These are phyloP conservation scores for Ganaspis brasiliensis DNA, from an alignment of 2,888 invertebrate genomes.

Conservation along the genomic window DNA sequence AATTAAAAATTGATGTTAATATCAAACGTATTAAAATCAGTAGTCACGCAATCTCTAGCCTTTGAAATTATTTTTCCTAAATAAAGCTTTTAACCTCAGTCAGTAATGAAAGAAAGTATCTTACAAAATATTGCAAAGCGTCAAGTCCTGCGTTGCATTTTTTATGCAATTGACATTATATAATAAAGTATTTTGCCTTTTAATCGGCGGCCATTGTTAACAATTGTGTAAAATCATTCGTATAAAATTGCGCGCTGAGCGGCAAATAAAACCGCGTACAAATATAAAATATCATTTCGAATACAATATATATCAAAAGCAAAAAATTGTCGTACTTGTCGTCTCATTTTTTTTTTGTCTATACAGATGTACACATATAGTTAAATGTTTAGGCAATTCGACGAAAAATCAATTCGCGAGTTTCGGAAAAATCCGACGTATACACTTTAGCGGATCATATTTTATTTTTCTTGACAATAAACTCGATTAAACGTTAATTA, in stretches of 20 bases:
- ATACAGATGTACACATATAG: constrained; percentile 68
- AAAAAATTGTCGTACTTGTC: constrained; percentile 68
- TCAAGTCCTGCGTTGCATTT: constrained; percentile 5
- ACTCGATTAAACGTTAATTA: neutral
- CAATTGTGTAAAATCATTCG: constrained; percentile 60
- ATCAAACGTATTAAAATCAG: neutral
- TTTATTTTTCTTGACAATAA: neutral
- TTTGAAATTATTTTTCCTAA: neutral
- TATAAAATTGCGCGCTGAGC: constrained; percentile 65
- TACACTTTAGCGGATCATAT: constrained; percentile 32
- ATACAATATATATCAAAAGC: constrained; percentile 75
- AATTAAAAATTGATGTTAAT: neutral
- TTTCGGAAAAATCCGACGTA: constrained; percentile 47
- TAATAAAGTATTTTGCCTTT: constrained; percentile 30
- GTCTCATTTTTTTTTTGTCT: constrained; percentile 59
- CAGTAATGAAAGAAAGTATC: neutral
- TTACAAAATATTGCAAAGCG: constrained; percentile 2
- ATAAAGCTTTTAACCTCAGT: neutral
- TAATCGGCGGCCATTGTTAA: constrained; percentile 27
- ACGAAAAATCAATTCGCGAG: constrained; percentile 63
- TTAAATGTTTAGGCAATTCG: constrained; percentile 62
- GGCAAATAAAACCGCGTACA: constrained; percentile 67
- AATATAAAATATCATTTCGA: constrained; percentile 73
- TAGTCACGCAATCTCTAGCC: too few relatives aligned
- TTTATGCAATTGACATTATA: constrained; percentile 29